Percentiles rank a stretch among this genome's conserved stretches.
Evolutionary conservation across 2,113 vertebrate genomes (phyloP).

Genomic region (Tichodroma muraria): DNA sequence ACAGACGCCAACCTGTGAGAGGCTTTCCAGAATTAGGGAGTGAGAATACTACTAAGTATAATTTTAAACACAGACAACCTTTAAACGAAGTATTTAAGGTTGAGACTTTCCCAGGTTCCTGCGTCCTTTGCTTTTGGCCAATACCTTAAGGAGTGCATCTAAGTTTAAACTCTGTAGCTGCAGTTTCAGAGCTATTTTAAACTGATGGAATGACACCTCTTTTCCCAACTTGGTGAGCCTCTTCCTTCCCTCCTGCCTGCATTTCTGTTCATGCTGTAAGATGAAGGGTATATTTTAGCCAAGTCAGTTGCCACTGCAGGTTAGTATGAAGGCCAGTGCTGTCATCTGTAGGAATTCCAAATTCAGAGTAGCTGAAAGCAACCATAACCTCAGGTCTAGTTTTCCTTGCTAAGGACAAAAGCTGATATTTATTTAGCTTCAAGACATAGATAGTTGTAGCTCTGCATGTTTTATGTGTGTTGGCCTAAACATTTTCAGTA

Average conservation of each 20-base stretch:
- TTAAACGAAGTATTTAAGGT: background rate
- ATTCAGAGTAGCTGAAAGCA: background rate
- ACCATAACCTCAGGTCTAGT: background rate
- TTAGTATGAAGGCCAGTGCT: background rate
- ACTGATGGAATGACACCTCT: background rate
- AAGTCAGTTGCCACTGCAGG: background rate
- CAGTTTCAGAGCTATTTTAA: background rate
- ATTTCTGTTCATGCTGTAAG: background rate
- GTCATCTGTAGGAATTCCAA: background rate
- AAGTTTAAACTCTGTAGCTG: background rate
- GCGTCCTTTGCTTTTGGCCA: background rate
- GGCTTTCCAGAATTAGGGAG: constrained; percentile 43
- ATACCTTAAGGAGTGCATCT: background rate
- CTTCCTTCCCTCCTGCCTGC: background rate
- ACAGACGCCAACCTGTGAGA: constrained; percentile 48
- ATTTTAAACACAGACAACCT: constrained; percentile 26
- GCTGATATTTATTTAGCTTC: background rate
- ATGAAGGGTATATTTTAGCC: background rate
- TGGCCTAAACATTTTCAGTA: background rate
- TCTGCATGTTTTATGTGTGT: background rate
- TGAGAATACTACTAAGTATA: constrained; percentile 11
- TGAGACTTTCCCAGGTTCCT: background rate
- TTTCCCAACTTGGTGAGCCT: background rate
- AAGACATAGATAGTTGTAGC: background rate
- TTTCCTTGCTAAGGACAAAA: background rate